These are phyloP conservation scores for Eristalis pertinax DNA, from an alignment of 2,888 invertebrate genomes.

Conservation along the genomic window DNA sequence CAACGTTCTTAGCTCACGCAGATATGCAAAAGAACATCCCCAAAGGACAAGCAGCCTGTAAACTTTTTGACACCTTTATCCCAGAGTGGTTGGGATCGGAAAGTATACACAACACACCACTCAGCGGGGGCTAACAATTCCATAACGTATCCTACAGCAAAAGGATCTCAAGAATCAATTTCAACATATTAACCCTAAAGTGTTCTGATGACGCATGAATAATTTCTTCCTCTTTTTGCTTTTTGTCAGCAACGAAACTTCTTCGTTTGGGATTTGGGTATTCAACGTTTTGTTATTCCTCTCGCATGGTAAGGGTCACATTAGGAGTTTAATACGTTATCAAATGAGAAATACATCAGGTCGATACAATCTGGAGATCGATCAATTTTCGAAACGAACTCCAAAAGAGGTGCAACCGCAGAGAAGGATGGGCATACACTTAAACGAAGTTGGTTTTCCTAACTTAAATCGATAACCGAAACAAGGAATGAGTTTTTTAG, in stretches of 20 bases:
- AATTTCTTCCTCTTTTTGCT: not conserved
- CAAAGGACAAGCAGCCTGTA: conserved; percentile 10
- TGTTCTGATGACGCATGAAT: conserved; percentile 42
- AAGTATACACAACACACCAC: conserved; percentile 6
- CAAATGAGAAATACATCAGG: not conserved
- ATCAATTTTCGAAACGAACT: conserved; percentile 27
- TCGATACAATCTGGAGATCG: conserved; percentile 5
- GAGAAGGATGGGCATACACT: not conserved
- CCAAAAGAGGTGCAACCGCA: not conserved
- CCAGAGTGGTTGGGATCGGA: conserved; percentile 12
- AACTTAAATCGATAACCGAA: conserved; percentile 6
- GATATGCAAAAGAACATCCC: not conserved
- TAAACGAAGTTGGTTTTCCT: not conserved
- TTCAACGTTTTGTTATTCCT: not conserved
- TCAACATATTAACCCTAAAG: conserved; percentile 38
- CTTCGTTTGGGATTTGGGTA: not conserved
- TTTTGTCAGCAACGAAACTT: not conserved
- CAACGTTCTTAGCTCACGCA: not conserved
- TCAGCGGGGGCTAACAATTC: not conserved
- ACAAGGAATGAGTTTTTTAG: conserved; percentile 38
- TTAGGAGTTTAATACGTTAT: conserved; percentile 8
- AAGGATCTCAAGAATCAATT: conserved; percentile 42
- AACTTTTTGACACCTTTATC: conserved; percentile 48
- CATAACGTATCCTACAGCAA: not conserved
- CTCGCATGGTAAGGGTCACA: not conserved